These are phyloP conservation scores for Lethrus apterus DNA, from an alignment of 1,140 invertebrate genomes.

Conservation along the genomic window DNA sequence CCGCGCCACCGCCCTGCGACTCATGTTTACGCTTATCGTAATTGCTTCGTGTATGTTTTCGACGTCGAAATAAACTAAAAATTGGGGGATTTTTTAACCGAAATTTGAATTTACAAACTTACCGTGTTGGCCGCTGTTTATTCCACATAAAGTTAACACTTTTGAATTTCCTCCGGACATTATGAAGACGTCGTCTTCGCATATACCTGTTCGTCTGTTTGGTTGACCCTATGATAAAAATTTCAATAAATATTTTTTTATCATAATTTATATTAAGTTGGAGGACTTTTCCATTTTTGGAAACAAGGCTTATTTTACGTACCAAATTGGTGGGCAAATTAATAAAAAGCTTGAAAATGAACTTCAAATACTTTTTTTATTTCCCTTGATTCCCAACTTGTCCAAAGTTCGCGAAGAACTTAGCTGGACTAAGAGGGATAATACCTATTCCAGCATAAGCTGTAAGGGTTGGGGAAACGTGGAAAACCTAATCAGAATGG, in stretches of 20 bases:
- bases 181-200: constrained; percentile 63
- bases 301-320: too few relatives aligned
- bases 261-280: too few relatives aligned
- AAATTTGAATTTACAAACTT: constrained; percentile 15
- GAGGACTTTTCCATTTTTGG: too few relatives aligned
- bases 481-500: too few relatives aligned
- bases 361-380: too few relatives aligned
- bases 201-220: constrained; percentile 67
- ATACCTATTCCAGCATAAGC: too few relatives aligned
- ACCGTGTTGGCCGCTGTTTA: constrained; percentile 79
- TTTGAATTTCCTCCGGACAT: constrained; percentile 50
- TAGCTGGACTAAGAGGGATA: not conserved
- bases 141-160: constrained; percentile 63
- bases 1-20: constrained; percentile 50
- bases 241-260: not conserved
- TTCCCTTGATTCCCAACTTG: too few relatives aligned
- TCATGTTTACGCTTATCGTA: constrained; percentile 49
- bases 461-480: not conserved
- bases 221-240: constrained; percentile 61
- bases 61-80: constrained; percentile 61
- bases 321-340: too few relatives aligned
- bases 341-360: too few relatives aligned
- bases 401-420: constrained; percentile 2
- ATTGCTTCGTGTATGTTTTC: constrained; percentile 47
- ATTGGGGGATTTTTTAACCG: not conserved